Conservation (phyloP, 92 coral and sea anemone genomes). For the Bergia puertoricense region DNA sequence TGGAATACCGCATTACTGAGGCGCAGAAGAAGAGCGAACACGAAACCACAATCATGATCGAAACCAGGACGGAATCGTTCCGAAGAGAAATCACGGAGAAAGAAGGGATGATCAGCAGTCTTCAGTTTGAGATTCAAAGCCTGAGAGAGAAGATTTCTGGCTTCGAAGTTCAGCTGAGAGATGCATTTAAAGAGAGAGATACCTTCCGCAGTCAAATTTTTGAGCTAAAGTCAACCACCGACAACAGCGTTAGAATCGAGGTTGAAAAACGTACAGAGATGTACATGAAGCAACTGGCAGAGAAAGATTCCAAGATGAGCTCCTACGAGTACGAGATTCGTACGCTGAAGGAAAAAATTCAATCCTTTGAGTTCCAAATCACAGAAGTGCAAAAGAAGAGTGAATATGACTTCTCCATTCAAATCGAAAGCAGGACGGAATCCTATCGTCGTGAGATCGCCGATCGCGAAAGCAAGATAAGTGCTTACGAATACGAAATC, state of each 20-base stretch:
- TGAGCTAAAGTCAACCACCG: conserved; percentile 24
- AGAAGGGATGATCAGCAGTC: conserved; percentile 8
- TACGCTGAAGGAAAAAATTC: conserved; percentile 27
- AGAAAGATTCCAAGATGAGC: conserved; percentile 45
- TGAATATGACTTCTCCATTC: neutral
- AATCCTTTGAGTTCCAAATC: neutral
- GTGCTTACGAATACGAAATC: neutral
- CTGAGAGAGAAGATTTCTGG: conserved; percentile 21
- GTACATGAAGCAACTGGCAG: conserved; percentile 37
- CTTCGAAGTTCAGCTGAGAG: conserved; percentile 19
- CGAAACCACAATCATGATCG: conserved; percentile 17
- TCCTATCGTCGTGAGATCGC: no score
- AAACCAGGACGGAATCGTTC: neutral
- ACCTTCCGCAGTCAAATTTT: conserved; percentile 29
- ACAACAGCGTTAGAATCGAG: conserved; percentile 31
- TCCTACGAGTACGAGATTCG: conserved; percentile 49
- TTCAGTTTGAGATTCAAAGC: conserved; percentile 5
- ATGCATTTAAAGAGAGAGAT: conserved; percentile 42
- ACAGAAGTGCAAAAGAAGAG: conserved; percentile 24
- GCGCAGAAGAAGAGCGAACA: neutral
- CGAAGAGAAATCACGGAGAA: conserved; percentile 42
- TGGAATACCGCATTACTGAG: no score
- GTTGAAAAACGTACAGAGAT: conserved; percentile 45
- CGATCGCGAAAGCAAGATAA: no score
- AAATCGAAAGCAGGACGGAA: conserved; percentile 23